These are phyloP conservation scores for Serranus cabrilla DNA, from an alignment of 2,797 vertebrate species.

Conservation along the genomic window DNA sequence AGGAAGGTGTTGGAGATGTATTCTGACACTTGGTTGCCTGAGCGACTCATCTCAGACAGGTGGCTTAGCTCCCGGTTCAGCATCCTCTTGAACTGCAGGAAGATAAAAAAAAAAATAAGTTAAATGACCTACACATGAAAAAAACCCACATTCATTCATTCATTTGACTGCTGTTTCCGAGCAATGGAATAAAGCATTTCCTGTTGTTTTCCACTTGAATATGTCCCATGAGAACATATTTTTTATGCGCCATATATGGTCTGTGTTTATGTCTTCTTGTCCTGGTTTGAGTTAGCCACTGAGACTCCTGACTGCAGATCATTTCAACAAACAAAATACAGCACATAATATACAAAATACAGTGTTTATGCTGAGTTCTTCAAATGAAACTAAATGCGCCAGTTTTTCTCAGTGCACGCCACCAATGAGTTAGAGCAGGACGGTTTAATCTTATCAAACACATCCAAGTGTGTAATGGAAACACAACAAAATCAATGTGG, in stretches of 20 bases:
- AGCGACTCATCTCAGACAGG: slow-evolving; percentile 99
- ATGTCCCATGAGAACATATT: slow-evolving; percentile 45
- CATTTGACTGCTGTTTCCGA: not conserved
- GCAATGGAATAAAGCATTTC: slow-evolving; percentile 39
- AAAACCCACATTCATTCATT: not conserved
- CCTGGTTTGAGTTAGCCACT: slow-evolving; percentile 21
- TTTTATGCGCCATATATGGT: slow-evolving; percentile 48
- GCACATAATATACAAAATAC: not conserved
- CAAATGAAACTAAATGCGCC: slow-evolving; percentile 18
- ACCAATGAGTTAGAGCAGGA: slow-evolving; percentile 6
- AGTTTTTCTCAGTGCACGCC: slow-evolving; percentile 13
- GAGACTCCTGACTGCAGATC: not conserved
- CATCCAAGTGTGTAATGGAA: slow-evolving; percentile 2
- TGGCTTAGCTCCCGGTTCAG: slow-evolving; percentile 98
- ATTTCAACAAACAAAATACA: slow-evolving; percentile 40
- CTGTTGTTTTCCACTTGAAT: slow-evolving; percentile 57
- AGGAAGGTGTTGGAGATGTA: slow-evolving; percentile 99
- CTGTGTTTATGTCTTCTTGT: slow-evolving; percentile 30
- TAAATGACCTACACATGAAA: not conserved
- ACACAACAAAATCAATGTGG: not conserved
- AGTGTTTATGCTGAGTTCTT: slow-evolving; percentile 12
- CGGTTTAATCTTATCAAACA: slow-evolving; percentile 10
- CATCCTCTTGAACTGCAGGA: slow-evolving; percentile 97
- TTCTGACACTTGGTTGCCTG: slow-evolving; percentile 99
- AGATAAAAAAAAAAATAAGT: slow-evolving; percentile 17